phyloP scores from a whole-genome alignment of 2,797 vertebrate species.

The Avahi laniger region DNA sequence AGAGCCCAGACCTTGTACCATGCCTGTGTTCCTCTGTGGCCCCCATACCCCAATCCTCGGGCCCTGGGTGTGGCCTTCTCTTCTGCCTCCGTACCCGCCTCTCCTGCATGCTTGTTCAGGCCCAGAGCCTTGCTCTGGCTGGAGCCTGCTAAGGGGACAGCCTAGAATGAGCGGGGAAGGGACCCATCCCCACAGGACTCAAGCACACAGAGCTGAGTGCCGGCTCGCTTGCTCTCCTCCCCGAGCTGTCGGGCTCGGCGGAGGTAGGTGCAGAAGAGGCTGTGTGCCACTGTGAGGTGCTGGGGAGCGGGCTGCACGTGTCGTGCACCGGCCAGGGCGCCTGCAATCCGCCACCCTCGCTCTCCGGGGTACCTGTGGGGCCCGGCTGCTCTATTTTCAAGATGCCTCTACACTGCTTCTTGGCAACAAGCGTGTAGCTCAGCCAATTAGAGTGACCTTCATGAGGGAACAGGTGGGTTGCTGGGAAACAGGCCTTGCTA shows the following conservation, averaged over 20 bases:
- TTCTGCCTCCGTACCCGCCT: background rate
- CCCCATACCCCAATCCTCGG: background rate
- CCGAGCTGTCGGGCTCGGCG: background rate
- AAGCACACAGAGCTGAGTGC: background rate
- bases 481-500: constrained; percentile 62
- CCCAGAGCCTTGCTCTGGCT: background rate
- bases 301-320: background rate
- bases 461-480: constrained; percentile 61
- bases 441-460: constrained; percentile 68
- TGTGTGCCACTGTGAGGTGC: background rate
- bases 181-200: background rate
- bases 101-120: background rate
- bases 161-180: background rate
- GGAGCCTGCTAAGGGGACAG: background rate
- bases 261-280: background rate
- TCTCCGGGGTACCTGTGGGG: background rate
- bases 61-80: background rate
- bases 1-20: background rate
- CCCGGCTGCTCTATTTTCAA: constrained; percentile 63
- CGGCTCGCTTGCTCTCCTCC: background rate
- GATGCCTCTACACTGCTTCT: constrained; percentile 76
- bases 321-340: rapidly evolving
- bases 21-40: background rate
- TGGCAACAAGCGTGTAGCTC: constrained; percentile 70
- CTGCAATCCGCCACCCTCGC: background rate